Conservation (phyloP, 2,113 vertebrate genomes). For the Coregonus clupeaformis region DNA sequence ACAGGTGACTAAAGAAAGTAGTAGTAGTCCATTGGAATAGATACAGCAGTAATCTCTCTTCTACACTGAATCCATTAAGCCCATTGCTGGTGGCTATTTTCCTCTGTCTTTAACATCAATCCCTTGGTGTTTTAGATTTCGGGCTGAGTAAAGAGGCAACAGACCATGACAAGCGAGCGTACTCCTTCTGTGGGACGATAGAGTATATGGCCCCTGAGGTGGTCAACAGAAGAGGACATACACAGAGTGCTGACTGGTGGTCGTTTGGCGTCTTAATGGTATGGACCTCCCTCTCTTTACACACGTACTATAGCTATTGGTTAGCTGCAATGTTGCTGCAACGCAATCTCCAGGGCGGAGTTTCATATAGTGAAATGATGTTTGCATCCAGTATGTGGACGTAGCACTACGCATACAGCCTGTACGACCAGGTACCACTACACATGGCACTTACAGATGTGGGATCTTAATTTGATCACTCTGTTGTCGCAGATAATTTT, state of each 20-base stretch:
- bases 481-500: too few relatives aligned
- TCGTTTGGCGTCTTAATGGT: conserved; percentile 97
- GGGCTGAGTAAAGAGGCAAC: conserved; percentile 96
- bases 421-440: too few relatives aligned
- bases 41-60: too few relatives aligned
- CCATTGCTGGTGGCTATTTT: background rate
- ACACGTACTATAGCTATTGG: too few relatives aligned
- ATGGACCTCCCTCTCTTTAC: conserved; percentile 26
- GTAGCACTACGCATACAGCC: too few relatives aligned
- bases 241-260: conserved; percentile 97
- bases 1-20: conserved; percentile 78
- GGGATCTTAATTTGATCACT: too few relatives aligned
- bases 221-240: conserved; percentile 92
- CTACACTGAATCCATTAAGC: background rate
- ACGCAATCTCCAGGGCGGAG: too few relatives aligned
- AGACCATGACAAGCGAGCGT: conserved; percentile 91
- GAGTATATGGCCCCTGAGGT: conserved; percentile 98
- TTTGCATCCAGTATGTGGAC: too few relatives aligned
- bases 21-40: too few relatives aligned
- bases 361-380: too few relatives aligned
- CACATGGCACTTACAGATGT: too few relatives aligned
- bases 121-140: conserved; percentile 77
- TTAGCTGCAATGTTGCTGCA: too few relatives aligned
- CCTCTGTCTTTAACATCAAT: conserved; percentile 6
- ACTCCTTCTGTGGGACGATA: conserved; percentile 95